phyloP scores from a whole-genome alignment of 35 echinoderm and acorn worm species.

The Lytechinus variegatus region DNA sequence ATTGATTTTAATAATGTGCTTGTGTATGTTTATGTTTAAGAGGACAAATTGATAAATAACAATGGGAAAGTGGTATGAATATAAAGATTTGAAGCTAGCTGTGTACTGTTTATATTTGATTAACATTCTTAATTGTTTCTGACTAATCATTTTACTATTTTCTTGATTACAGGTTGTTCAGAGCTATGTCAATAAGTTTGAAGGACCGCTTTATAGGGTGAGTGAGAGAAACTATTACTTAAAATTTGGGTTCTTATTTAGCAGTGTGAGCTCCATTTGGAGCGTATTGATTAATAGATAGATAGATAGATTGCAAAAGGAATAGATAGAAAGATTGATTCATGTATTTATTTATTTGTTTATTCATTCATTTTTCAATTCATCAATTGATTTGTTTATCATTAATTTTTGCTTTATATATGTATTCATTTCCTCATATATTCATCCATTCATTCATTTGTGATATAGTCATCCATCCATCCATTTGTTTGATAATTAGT shows the following conservation, averaged over 20 bases:
- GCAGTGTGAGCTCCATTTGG: background rate
- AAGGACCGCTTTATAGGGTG: constrained; percentile 69
- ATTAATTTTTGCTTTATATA: too few species aligned
- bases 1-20: background rate
- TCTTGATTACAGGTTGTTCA: constrained; percentile 57
- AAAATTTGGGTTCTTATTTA: background rate
- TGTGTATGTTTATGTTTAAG: background rate
- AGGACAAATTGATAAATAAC: background rate
- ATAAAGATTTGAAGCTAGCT: background rate
- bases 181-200: constrained; percentile 66
- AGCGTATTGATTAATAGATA: background rate
- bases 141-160: background rate
- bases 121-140: background rate
- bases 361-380: too few species aligned
- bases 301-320: too few species aligned
- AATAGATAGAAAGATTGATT: background rate
- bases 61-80: background rate
- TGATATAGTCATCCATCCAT: too few species aligned
- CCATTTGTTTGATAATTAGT: too few species aligned
- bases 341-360: too few species aligned
- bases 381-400: too few species aligned
- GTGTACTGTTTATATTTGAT: background rate
- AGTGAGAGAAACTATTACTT: background rate
- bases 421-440: too few species aligned
- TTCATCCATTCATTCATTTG: too few species aligned